Conservation (phyloP, 2,797 vertebrate species). For the Varecia variegata region DNA sequence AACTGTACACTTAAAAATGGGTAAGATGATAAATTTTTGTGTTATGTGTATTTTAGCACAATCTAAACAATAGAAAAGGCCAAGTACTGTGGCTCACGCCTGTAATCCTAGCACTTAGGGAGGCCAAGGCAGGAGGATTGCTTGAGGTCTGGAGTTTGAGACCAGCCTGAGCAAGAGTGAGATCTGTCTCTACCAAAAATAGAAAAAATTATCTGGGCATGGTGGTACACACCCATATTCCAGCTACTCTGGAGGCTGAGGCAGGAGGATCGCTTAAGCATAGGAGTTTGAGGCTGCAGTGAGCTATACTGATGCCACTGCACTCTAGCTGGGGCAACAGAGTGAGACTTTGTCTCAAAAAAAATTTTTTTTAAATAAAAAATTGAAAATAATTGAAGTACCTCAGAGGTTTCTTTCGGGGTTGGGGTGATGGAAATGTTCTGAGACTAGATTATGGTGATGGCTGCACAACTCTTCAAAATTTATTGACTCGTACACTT, state of each 20-base stretch:
- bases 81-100: too few species aligned
- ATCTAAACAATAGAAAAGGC: background rate
- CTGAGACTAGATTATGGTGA: background rate
- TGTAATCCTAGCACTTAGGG: background rate
- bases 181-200: background rate
- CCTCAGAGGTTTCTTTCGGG: background rate
- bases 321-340: background rate
- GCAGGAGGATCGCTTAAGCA: background rate
- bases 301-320: background rate
- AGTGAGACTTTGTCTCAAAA: background rate
- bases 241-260: background rate
- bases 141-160: background rate
- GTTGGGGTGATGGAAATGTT: background rate
- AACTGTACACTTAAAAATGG: background rate
- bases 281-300: background rate
- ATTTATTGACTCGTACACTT: background rate
- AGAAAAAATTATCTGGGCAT: background rate
- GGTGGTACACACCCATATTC: too few species aligned
- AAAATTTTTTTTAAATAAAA: too few species aligned
- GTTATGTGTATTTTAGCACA: background rate
- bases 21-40: rapidly evolving
- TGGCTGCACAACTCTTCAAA: background rate
- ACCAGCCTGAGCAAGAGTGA: background rate
- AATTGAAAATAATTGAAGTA: background rate
- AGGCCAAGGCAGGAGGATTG: background rate